phyloP scores from a whole-genome alignment of 2,888 invertebrate genomes.

The Lasioglossum calceatum region DNA sequence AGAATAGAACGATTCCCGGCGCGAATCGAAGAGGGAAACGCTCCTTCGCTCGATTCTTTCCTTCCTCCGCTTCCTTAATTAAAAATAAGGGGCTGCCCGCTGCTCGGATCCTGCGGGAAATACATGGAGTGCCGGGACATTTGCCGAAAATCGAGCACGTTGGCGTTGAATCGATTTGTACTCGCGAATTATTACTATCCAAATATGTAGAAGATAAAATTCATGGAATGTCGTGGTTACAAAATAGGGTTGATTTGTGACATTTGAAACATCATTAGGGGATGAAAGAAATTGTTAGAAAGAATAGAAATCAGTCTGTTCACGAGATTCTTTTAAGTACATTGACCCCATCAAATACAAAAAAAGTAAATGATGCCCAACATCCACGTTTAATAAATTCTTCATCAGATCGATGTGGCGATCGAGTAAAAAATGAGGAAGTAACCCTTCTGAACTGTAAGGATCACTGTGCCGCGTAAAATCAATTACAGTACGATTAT shows the following conservation, averaged over 20 bases:
- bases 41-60: not conserved
- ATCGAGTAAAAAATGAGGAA: too few species aligned
- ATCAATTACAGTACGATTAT: not conserved
- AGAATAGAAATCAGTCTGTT: too few species aligned
- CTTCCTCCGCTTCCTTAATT: conserved; percentile 3
- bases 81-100: not conserved
- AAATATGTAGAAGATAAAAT: not conserved
- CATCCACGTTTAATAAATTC: too few species aligned
- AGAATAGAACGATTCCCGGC: conserved; percentile 19
- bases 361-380: too few species aligned
- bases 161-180: not conserved
- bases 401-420: too few species aligned
- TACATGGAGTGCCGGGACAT: not conserved
- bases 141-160: not conserved
- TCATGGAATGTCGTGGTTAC: not conserved
- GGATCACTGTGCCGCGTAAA: not conserved
- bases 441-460: not conserved
- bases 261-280: too few species aligned
- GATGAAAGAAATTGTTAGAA: too few species aligned
- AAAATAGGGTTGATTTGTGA: too few species aligned
- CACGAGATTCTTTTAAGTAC: too few species aligned
- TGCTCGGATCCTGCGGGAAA: not conserved
- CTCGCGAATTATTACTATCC: not conserved
- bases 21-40: not conserved
- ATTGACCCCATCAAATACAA: too few species aligned